Conservation (phyloP, 2,113 vertebrate genomes). For the Thymallus thymallus region DNA sequence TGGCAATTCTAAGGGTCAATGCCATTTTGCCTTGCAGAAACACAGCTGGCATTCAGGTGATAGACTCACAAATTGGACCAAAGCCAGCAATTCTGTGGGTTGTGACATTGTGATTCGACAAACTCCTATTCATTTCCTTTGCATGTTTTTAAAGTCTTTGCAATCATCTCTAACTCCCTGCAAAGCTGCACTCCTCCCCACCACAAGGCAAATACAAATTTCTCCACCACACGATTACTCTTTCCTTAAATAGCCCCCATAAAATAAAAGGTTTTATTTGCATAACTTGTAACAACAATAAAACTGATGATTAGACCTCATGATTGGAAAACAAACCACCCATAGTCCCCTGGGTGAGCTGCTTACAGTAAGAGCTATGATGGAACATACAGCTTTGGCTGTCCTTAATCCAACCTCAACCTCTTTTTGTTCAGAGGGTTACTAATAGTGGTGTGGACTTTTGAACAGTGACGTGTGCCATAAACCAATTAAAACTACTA, state of each 20-base stretch:
- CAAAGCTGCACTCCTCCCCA: neutral
- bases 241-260: neutral
- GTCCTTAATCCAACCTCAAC: neutral
- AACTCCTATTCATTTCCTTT: neutral
- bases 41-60: conserved; percentile 38
- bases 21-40: conserved; percentile 10
- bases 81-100: conserved; percentile 15
- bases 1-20: neutral
- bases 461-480: neutral
- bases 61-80: conserved; percentile 21
- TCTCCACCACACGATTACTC: neutral
- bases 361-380: neutral
- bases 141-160: neutral
- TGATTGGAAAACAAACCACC: neutral
- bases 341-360: neutral
- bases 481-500: neutral
- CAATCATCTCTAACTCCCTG: neutral
- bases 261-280: neutral
- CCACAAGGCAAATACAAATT: neutral
- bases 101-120: conserved; percentile 18
- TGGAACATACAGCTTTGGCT: conserved; percentile 1
- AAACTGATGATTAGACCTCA: no score
- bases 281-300: neutral
- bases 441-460: neutral
- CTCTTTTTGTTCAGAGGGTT: neutral